Percentiles rank a stretch among this genome's conserved stretches.
Conservation (phyloP, 2,113 vertebrate species). For the Oncorhynchus mykiss region DNA sequence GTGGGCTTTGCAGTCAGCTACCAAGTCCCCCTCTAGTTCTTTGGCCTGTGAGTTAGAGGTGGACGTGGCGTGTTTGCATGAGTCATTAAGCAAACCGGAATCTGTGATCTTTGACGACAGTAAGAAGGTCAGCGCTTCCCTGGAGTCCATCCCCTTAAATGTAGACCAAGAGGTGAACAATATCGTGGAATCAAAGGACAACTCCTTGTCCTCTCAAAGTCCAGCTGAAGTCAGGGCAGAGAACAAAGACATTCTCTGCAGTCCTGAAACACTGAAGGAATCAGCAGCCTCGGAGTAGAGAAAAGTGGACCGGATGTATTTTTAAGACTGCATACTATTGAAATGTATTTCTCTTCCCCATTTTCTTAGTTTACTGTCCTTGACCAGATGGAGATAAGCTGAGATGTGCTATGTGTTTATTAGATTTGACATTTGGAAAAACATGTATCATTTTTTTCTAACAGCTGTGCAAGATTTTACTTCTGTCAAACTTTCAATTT, state of each 20-base stretch:
- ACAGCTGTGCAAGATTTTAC: conserved; percentile 1
- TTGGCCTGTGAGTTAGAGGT: conserved; percentile 2
- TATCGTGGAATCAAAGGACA: neutral
- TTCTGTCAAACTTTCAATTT: neutral
- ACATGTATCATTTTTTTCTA: neutral
- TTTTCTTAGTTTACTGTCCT: neutral
- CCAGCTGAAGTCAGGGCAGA: conserved; percentile 30
- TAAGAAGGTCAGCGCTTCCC: conserved; percentile 14
- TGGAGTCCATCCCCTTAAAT: neutral
- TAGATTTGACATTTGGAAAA: neutral
- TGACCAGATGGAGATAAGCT: neutral
- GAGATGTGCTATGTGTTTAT: neutral
- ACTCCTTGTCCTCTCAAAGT: conserved; percentile 21
- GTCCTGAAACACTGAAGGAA: conserved; percentile 45
- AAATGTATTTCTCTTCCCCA: neutral
- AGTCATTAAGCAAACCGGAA: neutral
- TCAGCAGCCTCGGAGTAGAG: neutral
- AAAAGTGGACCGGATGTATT: neutral
- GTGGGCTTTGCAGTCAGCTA: neutral
- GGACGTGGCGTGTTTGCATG: neutral
- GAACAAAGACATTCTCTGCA: conserved; percentile 15
- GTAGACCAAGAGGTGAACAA: neutral
- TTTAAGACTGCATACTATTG: neutral
- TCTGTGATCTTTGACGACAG: neutral
- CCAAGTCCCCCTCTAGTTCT: neutral